A percentile compares a stretch with the other conserved stretches of the same genome.
Conservation (phyloP, 2,113 vertebrate species). For the Hemiscyllium ocellatum region DNA sequence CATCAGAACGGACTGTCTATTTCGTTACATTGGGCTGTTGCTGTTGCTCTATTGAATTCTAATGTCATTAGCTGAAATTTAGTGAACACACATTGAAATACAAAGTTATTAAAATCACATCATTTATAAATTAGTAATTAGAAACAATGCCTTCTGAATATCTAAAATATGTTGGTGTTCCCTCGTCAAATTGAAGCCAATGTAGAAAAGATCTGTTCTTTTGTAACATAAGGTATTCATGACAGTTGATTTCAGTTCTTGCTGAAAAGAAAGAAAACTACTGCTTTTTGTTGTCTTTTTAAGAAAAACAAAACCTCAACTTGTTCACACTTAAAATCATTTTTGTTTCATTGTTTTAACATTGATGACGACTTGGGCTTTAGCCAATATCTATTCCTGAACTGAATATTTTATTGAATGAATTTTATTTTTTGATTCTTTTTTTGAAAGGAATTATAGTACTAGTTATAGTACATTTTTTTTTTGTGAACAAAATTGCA, state of each 20-base stretch:
- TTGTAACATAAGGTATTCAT: neutral
- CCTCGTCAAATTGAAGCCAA: neutral
- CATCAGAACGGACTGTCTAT: neutral
- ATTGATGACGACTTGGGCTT: neutral
- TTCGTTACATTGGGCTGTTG: neutral
- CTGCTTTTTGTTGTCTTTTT: neutral
- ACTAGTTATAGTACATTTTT: neutral
- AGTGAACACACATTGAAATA: neutral
- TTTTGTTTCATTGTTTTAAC: neutral
- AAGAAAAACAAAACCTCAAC: neutral
- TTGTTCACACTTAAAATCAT: neutral
- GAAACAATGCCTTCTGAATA: neutral
- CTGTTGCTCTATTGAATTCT: neutral
- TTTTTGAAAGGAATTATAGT: neutral
- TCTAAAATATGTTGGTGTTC: neutral
- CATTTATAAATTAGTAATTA: neutral
- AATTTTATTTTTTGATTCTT: neutral
- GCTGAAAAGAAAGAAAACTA: neutral
- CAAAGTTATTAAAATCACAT: neutral
- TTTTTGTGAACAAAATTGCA: neutral
- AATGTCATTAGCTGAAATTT: neutral
- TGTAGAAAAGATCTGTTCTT: neutral
- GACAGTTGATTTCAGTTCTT: neutral
- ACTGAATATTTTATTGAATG: neutral
- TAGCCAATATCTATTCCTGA: neutral